phyloP scores from a whole-genome alignment of 2,888 invertebrate species.

The Acleris cristana region DNA sequence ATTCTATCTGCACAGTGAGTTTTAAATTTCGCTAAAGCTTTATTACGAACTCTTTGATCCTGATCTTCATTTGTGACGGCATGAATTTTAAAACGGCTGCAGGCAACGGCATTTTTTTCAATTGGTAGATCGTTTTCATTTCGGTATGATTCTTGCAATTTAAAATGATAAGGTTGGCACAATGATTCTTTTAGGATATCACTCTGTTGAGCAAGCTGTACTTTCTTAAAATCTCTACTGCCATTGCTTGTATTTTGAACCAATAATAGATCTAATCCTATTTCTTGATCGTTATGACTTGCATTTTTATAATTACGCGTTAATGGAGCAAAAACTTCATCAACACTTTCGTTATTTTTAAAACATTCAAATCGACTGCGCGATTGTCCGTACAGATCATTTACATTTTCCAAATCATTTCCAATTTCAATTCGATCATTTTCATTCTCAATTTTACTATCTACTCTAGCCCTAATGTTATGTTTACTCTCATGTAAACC shows the following conservation, averaged over 20 bases:
- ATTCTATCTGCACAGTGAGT: background rate
- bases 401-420: background rate
- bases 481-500: background rate
- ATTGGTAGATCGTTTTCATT: background rate
- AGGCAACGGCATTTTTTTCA: background rate
- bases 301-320: too few relatives aligned
- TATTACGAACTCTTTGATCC: background rate
- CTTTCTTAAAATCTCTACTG: background rate
- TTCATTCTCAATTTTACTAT: background rate
- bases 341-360: too few relatives aligned
- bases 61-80: background rate
- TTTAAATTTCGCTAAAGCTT: background rate
- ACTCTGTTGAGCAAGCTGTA: background rate
- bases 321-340: too few relatives aligned
- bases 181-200: background rate
- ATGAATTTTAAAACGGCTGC: background rate
- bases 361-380: too few relatives aligned
- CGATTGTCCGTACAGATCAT: background rate
- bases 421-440: background rate
- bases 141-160: background rate
- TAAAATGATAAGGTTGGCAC: background rate
- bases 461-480: too few relatives aligned
- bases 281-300: too few relatives aligned
- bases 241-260: background rate
- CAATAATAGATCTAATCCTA: too few relatives aligned